Base-by-base conservation (phyloP, 2,888 invertebrate species). In the Campoletis raptor region DNA sequence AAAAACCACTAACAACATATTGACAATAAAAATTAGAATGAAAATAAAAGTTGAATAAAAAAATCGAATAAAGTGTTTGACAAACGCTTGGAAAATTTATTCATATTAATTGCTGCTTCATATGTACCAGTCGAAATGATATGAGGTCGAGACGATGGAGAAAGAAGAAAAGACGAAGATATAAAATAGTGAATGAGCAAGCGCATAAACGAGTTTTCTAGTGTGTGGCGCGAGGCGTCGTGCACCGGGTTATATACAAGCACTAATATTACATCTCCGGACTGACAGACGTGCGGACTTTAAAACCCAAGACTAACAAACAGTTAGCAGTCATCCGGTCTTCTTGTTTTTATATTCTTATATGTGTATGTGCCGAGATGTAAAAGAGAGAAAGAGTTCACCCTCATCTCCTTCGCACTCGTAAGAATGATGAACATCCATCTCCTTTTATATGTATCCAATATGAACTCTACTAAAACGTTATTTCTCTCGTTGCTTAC, bases 281-380 rank as follows among this genome's bases (percentile, higher is more conserved):
- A 91, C 94, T 94, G 94, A 94, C 94, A 94, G 94, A 94, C 94
- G 93, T 91, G 92, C 93, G 93, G 94, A 94, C 94, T 94, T 94
- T 94, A 94, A 94, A 94, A 93, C 91, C 92, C 92, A 94, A 94
- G 93, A 93, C 94, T 94, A 94, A 94, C 93, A 94, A 94, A 94
- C 94, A 94, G 92, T 93, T 91, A 91, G 92, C 94, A 94, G 94
- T 94, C 94, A 94, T 94, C 94, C 94, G 94, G 94, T 94, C 93
- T 94, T 90, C 93, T 92, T 93, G 93, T 93, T 94, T 94, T 94
- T 93, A 93, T 93, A 92, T 93, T 94, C 93, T 93, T 86, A 86
- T 73, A 93, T n/a, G 93, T 87, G 87, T 85, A 85, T 90, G 89
- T 90, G 87, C 88, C 87, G 81, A 89, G 90, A 88, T 81, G 73